Evolutionary conservation across 2,113 vertebrate genomes (phyloP).

Genomic region (Oreochromis spilurus): DNA sequence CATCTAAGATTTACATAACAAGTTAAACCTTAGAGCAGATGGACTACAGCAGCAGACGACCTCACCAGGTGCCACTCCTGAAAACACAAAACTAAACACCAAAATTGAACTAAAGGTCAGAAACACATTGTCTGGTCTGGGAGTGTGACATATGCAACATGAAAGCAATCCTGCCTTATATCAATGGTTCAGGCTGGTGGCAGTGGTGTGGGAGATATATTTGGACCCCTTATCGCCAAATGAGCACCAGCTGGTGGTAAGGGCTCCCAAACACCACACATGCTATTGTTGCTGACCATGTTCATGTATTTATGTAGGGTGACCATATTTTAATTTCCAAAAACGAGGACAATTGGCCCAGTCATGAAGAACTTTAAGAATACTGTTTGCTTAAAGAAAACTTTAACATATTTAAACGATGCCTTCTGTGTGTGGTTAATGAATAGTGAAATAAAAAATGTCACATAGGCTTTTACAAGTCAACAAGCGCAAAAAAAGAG

Average conservation of each 20-base stretch:
- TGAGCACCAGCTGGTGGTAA: not conserved
- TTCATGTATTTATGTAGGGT: not conserved
- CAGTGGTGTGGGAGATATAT: not conserved
- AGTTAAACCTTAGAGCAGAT: not conserved
- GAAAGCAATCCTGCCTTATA: not conserved
- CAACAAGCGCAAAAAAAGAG: not conserved
- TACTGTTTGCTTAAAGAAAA: not conserved
- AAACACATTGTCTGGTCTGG: not conserved
- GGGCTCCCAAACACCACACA: not conserved
- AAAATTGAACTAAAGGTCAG: not conserved
- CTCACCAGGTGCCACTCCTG: not conserved
- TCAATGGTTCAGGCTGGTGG: not conserved
- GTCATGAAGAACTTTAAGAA: not conserved
- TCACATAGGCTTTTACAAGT: not conserved
- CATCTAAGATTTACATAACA: not conserved
- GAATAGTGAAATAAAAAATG: not conserved
- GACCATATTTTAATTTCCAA: not conserved
- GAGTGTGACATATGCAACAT: not conserved
- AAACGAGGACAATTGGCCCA: not conserved
- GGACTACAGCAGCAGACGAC: not conserved
- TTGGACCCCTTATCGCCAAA: not conserved
- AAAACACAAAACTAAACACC: not conserved
- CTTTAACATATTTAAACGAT: accelerated
- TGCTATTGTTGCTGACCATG: not conserved
- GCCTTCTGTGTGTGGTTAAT: not conserved